Evolutionary conservation across 2,113 vertebrate species (phyloP).

Genomic region (Ranitomeya variabilis): DNA sequence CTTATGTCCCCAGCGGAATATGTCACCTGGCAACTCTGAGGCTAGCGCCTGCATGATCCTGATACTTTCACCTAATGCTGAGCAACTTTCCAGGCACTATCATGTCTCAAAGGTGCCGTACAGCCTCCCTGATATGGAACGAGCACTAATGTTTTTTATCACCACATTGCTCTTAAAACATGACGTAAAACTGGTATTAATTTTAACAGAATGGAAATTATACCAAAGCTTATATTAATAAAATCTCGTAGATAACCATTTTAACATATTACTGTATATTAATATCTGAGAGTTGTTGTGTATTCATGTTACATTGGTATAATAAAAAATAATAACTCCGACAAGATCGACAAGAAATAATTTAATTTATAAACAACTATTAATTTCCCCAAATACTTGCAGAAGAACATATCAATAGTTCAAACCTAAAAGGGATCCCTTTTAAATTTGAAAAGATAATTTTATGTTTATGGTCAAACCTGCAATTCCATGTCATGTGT

Average conservation of each 20-base stretch:
- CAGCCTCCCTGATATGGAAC: not conserved
- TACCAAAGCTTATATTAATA: not conserved
- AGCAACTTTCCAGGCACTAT: not conserved
- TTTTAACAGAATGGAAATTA: not conserved
- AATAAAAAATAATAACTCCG: no score
- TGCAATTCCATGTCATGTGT: no score
- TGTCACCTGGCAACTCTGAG: slow-evolving; percentile 17
- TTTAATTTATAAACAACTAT: no score
- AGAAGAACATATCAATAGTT: no score
- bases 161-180: not conserved
- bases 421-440: no score
- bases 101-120: not conserved
- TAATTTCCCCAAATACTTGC: no score
- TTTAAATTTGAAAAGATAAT: no score
- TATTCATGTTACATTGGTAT: not conserved
- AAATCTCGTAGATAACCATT: not conserved
- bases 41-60: not conserved
- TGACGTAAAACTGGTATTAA: not conserved
- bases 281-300: no score
- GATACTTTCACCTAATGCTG: not conserved
- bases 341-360: no score
- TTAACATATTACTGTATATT: not conserved
- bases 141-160: not conserved
- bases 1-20: slow-evolving; percentile 21
- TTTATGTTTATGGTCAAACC: no score